phyloP scores from a whole-genome alignment of 1,140 invertebrate species.

The Idris sp. region DNA sequence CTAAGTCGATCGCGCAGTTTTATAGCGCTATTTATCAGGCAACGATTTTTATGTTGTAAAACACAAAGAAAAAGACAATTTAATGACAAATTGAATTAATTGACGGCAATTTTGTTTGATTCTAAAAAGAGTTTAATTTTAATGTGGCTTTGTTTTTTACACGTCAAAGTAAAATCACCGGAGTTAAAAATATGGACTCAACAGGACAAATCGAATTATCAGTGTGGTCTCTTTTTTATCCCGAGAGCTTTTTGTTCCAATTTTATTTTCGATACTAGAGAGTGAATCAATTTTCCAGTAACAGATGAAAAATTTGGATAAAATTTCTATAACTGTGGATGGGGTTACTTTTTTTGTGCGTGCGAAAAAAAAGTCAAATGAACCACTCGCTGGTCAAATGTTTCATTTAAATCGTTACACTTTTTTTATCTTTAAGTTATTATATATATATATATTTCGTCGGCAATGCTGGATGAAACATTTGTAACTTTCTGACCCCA shows the following conservation, averaged over 20 bases:
- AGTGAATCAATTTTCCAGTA: too few relatives aligned
- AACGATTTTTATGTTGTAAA: constrained; percentile 52
- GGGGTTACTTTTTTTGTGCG: background rate
- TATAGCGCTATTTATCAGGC: constrained; percentile 44
- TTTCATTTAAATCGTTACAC: constrained; percentile 26
- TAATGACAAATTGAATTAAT: too few relatives aligned
- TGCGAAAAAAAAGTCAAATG: constrained; percentile 7
- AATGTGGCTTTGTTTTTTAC: constrained; percentile 32
- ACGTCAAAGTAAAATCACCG: constrained; percentile 20
- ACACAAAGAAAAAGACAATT: too few relatives aligned
- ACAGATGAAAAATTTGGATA: constrained; percentile 12
- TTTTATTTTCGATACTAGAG: too few relatives aligned
- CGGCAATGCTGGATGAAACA: constrained; percentile 7
- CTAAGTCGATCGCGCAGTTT: constrained; percentile 39
- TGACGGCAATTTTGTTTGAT: too few relatives aligned
- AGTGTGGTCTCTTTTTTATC: background rate
- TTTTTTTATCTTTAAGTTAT: constrained; percentile 25
- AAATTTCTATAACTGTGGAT: too few relatives aligned
- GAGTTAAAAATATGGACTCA: constrained; percentile 22
- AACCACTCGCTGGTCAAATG: background rate
- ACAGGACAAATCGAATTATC: constrained; percentile 24
- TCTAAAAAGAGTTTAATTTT: too few relatives aligned
- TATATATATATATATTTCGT: constrained; percentile 12
- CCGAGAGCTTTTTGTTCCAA: background rate
- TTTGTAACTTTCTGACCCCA: constrained; percentile 40